These are phyloP conservation scores for Cinclus cinclus DNA, from an alignment of 2,113 vertebrate genomes.

Conservation along the genomic window DNA sequence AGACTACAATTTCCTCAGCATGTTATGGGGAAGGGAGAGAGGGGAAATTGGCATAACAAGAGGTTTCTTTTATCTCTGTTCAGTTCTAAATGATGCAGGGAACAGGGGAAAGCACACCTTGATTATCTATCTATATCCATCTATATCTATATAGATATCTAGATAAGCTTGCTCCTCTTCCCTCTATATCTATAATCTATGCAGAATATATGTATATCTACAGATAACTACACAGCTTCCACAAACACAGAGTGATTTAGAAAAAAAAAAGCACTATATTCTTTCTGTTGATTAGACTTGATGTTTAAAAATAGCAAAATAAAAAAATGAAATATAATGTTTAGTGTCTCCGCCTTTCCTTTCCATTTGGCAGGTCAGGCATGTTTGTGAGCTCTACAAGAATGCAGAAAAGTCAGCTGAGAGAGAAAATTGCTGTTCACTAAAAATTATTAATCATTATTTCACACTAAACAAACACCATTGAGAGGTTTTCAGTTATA, in stretches of 20 bases:
- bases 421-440: constrained; percentile 77
- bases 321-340: neutral
- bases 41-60: neutral
- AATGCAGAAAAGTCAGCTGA: constrained; percentile 75
- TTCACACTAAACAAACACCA: constrained; percentile 75
- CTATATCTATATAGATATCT: neutral
- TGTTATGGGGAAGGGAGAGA: neutral
- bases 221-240: neutral
- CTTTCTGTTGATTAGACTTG: constrained; percentile 13
- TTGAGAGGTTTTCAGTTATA: constrained; percentile 69
- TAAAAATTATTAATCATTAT: constrained; percentile 77
- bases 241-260: constrained; percentile 21
- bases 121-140: neutral
- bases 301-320: constrained; percentile 35
- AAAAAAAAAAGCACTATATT: constrained; percentile 3
- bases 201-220: neutral
- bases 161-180: neutral
- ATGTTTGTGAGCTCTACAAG: constrained; percentile 56
- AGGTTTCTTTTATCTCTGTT: constrained; percentile 1
- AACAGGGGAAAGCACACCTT: neutral
- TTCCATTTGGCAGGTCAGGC: constrained; percentile 37
- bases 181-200: neutral
- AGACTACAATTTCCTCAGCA: constrained; percentile 13
- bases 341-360: constrained; percentile 54
- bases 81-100: neutral